phyloP scores from a whole-genome alignment of 2,888 invertebrate genomes.

The Apocheima hispidaria region DNA sequence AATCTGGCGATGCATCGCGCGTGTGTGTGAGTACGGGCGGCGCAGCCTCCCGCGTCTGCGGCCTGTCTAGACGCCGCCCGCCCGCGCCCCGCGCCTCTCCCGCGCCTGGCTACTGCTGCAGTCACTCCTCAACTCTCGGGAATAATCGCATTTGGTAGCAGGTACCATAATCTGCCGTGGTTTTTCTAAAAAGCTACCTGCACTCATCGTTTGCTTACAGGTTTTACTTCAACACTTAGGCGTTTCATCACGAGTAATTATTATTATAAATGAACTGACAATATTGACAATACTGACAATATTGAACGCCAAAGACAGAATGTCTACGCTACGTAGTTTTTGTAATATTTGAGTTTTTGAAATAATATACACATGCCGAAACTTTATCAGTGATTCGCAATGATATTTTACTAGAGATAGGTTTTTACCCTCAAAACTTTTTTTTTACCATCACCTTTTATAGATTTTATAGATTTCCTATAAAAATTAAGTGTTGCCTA shows the following conservation, averaged over 20 bases:
- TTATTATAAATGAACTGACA: too few species aligned
- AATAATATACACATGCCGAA: too few species aligned
- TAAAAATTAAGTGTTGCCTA: too few species aligned
- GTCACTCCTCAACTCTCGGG: constrained; percentile 46
- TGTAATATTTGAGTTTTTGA: too few species aligned
- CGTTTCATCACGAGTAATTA: background rate
- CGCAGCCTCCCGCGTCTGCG: constrained; percentile 85
- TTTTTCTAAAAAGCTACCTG: constrained; percentile 24
- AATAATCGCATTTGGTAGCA: constrained; percentile 55
- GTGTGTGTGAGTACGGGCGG: constrained; percentile 69
- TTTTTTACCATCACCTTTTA: too few species aligned
- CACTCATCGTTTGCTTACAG: constrained; percentile 5
- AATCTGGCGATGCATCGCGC: constrained; percentile 67
- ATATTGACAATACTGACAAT: too few species aligned
- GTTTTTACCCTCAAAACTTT: too few species aligned
- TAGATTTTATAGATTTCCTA: too few species aligned
- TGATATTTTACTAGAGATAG: too few species aligned
- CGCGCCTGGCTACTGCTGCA: constrained; percentile 44
- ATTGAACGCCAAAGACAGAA: too few species aligned
- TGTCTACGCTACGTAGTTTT: too few species aligned
- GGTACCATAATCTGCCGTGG: constrained; percentile 42
- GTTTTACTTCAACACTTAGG: constrained; percentile 6
- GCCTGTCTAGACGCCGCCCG: constrained; percentile 81
- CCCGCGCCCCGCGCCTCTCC: constrained; percentile 50
- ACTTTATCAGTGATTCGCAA: too few species aligned